phyloP scores from a whole-genome alignment of 2,888 invertebrate species.

The Carterocephalus palaemon region DNA sequence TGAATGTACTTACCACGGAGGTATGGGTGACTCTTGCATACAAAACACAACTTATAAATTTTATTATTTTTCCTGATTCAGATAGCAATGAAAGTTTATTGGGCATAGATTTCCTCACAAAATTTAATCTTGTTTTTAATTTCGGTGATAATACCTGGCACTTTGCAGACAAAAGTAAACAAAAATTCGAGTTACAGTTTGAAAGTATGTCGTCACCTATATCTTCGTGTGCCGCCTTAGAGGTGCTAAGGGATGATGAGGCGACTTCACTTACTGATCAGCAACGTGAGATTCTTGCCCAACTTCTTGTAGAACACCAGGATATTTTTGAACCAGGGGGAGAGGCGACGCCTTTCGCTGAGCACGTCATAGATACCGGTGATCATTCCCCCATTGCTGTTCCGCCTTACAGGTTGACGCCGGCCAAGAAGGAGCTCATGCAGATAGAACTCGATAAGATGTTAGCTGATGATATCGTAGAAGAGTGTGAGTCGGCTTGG shows the following conservation, averaged over 20 bases:
- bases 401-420: slow-evolving; percentile 15
- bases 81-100: slow-evolving; percentile 6
- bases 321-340: slow-evolving; percentile 9
- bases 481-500: slow-evolving; percentile 37
- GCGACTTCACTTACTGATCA: slow-evolving; percentile 6
- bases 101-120: slow-evolving; percentile 7
- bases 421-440: slow-evolving; percentile 19
- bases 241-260: slow-evolving; percentile 11
- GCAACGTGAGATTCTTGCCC: slow-evolving; percentile 8
- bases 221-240: slow-evolving; percentile 5
- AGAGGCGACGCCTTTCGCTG: slow-evolving; percentile 2
- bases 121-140: slow-evolving; percentile 4
- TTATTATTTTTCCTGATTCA: slow-evolving; percentile 9
- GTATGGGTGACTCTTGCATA: neutral
- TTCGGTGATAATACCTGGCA: slow-evolving; percentile 4
- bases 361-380: neutral
- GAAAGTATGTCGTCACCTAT: neutral
- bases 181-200: slow-evolving; percentile 7
- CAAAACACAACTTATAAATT: neutral
- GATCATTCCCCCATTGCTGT: too few species aligned
- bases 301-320: slow-evolving; percentile 1
- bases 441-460: slow-evolving; percentile 26
- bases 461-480: slow-evolving; percentile 35
- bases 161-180: slow-evolving; percentile 1
- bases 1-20: slow-evolving; percentile 2